Evolutionary conservation across 92 coral and sea anemone genomes (phyloP).

Genomic region (Porites evermanni): DNA sequence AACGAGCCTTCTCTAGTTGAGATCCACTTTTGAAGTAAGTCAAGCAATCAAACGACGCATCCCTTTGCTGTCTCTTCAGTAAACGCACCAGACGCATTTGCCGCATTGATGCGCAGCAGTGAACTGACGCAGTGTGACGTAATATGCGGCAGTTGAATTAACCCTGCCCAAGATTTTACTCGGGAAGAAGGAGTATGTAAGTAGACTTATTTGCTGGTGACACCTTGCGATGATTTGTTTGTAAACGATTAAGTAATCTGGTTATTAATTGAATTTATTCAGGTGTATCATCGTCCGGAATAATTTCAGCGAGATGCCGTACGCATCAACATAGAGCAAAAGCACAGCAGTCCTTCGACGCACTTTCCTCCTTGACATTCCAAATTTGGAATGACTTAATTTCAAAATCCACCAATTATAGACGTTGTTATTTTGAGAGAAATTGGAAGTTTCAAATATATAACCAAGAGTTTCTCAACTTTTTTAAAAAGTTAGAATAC

Average conservation of each 20-base stretch:
- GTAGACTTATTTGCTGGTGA: neutral
- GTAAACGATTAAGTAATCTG: neutral
- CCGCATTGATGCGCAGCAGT: no score
- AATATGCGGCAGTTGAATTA: neutral
- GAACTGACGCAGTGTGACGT: neutral
- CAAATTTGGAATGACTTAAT: conserved; percentile 28
- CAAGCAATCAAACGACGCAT: neutral
- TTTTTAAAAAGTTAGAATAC: neutral
- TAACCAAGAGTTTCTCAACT: neutral
- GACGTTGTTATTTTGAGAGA: neutral
- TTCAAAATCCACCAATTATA: conserved; percentile 13
- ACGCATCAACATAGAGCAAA: no score
- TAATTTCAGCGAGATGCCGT: no score
- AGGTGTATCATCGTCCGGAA: neutral
- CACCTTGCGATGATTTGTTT: neutral
- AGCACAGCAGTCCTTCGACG: neutral
- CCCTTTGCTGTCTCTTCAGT: neutral
- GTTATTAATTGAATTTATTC: no score
- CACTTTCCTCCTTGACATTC: conserved; percentile 3
- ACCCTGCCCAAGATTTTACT: neutral
- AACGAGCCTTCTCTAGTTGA: neutral
- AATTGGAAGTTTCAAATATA: neutral
- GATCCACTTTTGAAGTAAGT: neutral
- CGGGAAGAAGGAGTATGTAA: neutral
- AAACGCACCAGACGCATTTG: neutral